Percentiles rank a stretch among this genome's conserved stretches.
Evolutionary conservation across 2,797 vertebrate genomes (phyloP).

Genomic region (Eleutherodactylus coqui): DNA sequence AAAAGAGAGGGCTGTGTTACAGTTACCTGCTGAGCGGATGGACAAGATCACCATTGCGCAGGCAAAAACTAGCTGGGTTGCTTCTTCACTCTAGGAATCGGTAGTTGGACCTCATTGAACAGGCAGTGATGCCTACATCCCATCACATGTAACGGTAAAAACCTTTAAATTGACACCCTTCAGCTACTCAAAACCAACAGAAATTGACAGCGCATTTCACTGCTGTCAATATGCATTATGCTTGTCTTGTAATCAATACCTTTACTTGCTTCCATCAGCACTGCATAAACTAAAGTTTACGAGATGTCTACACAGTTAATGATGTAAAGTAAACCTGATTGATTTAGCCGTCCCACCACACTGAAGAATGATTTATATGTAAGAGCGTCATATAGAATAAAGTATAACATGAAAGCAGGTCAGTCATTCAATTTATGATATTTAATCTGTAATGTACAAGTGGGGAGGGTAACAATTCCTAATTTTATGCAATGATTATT

Average conservation of each 20-base stretch:
- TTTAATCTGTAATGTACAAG: no score
- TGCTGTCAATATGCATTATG: conserved; percentile 41
- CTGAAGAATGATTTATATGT: not conserved
- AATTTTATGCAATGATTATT: no score
- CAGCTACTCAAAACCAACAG: conserved; percentile 5
- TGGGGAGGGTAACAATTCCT: no score
- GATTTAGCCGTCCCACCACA: conserved; percentile 7
- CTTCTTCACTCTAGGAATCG: not conserved
- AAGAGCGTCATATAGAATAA: not conserved
- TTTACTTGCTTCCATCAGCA: conserved; percentile 20
- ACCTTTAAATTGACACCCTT: not conserved
- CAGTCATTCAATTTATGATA: no score
- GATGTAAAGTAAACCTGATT: conserved; percentile 20
- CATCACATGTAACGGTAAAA: not conserved
- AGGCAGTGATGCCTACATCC: not conserved
- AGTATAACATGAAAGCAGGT: not conserved
- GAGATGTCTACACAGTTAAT: conserved; percentile 39
- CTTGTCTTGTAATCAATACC: conserved; percentile 37
- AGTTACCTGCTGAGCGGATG: no score
- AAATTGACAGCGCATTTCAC: conserved; percentile 18
- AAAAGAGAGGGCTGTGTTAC: no score
- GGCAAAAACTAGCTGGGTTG: not conserved
- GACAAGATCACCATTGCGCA: no score
- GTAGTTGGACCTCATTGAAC: not conserved
- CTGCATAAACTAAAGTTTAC: conserved; percentile 23